Base-by-base conservation (phyloP, 2,113 vertebrate species). In the Atrichornis clamosus region DNA sequence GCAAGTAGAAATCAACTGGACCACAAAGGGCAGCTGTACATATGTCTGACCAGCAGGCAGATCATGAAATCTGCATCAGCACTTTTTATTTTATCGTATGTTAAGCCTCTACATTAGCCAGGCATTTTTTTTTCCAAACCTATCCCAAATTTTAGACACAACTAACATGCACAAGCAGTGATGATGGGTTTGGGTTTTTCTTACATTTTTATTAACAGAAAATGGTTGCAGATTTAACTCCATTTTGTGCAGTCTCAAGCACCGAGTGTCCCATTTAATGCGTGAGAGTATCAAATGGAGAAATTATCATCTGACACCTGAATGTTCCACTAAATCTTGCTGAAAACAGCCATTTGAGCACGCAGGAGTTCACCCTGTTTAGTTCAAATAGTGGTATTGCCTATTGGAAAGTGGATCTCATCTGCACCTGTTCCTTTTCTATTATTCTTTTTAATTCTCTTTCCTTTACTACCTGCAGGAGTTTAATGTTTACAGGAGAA, bases 101-200 rank as follows among this genome's bases (percentile, higher is more conserved):
- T 32, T n/a, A 56, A 53, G 15, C 9, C 35, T 60, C 39, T 19
- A 15, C 15, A 28, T 11, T 13, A 28, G 21, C 13, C 41, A 28
- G 13, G 28, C 9, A 49, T 5, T 12, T 60, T 81, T 81, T 91
- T 44, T 5, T 35, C 24, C 30, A 26, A 28, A 27, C 41, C 6
- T 37, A 19, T 22, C 4, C 11, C 6, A 41, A n/a, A 69, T 64
- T 83, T 73, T 60, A n/a, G 32, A 58, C 19, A 39, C 15, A 69
- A 27, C 10, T 59, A 70, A 47, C 6, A 37, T 11, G 8, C 35
- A 60, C 4, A 3, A 12, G 21, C 35, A 68, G 20, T 42, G 10
- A 12, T 20, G 2, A 55, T 9, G 5, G 20, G 4, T 69, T 87
- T 41, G 2, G 1, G 0, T 14, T 67, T 60, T 80, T 70, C 50